Evolutionary conservation across 2,888 invertebrate species (phyloP).

Genomic region (Rhimphoctona megacephalus): DNA sequence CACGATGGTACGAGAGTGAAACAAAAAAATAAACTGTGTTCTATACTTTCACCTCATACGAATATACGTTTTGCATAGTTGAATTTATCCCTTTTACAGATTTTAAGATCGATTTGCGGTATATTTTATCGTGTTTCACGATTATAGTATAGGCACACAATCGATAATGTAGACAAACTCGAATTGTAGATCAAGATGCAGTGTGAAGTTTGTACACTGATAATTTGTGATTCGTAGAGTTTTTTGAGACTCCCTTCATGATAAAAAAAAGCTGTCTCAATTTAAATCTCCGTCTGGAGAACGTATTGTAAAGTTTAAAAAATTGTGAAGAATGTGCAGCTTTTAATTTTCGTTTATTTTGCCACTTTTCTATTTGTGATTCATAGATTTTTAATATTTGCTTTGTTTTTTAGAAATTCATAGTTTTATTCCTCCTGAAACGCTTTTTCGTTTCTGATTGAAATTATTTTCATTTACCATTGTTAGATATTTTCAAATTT

Average conservation of each 20-base stretch:
- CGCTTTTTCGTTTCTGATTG: neutral
- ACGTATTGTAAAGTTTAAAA: neutral
- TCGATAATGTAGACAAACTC: slow-evolving; percentile 44
- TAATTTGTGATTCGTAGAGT: neutral
- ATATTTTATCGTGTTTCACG: slow-evolving; percentile 53
- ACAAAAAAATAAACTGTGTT: neutral
- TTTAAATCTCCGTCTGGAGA: neutral
- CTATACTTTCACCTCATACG: slow-evolving; percentile 52
- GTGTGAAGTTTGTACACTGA: neutral
- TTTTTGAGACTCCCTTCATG: neutral
- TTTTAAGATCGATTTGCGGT: slow-evolving; percentile 37
- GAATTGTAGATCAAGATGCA: slow-evolving; percentile 6
- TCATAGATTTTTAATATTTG: neutral
- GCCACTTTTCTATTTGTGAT: neutral
- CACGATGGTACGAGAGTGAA: neutral
- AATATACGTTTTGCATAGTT: slow-evolving; percentile 57
- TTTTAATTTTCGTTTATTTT: neutral
- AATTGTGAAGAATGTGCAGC: neutral
- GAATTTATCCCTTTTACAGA: slow-evolving; percentile 62
- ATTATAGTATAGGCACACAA: slow-evolving; percentile 47
- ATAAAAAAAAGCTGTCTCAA: too few species aligned
- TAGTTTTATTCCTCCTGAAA: neutral
- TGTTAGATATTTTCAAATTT: neutral
- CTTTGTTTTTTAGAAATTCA: neutral
- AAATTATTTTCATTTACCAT: neutral